Evolutionary conservation across 2,797 vertebrate species (phyloP).

Genomic region (Sebastolobus altivelis): DNA sequence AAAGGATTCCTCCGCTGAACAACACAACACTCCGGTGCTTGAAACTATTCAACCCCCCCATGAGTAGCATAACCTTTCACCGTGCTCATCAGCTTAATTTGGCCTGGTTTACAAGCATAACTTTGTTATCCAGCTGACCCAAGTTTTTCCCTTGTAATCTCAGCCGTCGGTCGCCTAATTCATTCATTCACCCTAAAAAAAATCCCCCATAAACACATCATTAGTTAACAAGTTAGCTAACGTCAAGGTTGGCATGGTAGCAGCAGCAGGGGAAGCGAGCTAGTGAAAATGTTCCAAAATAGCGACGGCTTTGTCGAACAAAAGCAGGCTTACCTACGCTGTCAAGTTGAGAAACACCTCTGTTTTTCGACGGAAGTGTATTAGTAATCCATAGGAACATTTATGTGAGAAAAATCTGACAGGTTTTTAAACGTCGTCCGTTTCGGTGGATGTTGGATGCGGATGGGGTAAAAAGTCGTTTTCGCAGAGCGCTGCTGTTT

Average conservation of each 20-base stretch:
- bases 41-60: conserved; percentile 62
- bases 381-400: conserved; percentile 83
- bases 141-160: conserved; percentile 39
- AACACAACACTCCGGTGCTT: conserved; percentile 65
- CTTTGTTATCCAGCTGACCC: conserved; percentile 59
- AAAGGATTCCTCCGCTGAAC: conserved; percentile 78
- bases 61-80: conserved; percentile 58
- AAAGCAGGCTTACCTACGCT: conserved; percentile 78
- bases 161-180: conserved; percentile 14
- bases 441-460: conserved; percentile 76
- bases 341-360: conserved; percentile 78
- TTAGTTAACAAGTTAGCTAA: conserved; percentile 80
- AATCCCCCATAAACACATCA: conserved; percentile 42
- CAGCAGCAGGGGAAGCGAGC: conserved; percentile 62
- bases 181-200: conserved; percentile 64
- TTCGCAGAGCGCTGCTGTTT: conserved; percentile 78
- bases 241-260: conserved; percentile 71
- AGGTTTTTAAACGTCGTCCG: conserved; percentile 73
- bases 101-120: conserved; percentile 42
- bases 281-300: conserved; percentile 70
- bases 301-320: conserved; percentile 63
- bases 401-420: conserved; percentile 66
- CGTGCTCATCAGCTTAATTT: conserved; percentile 46
- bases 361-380: conserved; percentile 75
- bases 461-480: conserved; percentile 77